Percentiles rank a stretch among this genome's conserved stretches.
phyloP scores from a whole-genome alignment of 2,888 invertebrate genomes.

The Aelia acuminata region DNA sequence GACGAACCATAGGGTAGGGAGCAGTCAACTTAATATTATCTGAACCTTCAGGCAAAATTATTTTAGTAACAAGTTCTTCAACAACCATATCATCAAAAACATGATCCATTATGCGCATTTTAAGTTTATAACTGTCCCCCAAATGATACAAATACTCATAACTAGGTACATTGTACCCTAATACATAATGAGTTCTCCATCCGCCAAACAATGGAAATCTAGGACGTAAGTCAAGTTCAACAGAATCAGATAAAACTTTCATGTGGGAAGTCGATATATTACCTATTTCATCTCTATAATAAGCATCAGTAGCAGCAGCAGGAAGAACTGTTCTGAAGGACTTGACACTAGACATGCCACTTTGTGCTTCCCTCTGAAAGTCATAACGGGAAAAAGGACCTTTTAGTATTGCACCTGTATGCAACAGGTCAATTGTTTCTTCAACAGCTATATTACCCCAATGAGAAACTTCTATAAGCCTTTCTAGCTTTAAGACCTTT shows the following conservation, averaged over 20 bases:
- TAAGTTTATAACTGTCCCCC: slow-evolving; percentile 73
- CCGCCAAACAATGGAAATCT: slow-evolving; percentile 98
- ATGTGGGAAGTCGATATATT: slow-evolving; percentile 99
- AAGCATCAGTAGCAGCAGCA: slow-evolving; percentile 93
- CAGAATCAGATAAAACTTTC: slow-evolving; percentile 88
- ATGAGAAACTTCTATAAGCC: slow-evolving; percentile 95
- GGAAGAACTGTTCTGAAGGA: slow-evolving; percentile 83
- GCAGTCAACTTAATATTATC: slow-evolving; percentile 84
- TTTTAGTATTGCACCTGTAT: slow-evolving; percentile 93
- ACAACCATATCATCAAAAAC: slow-evolving; percentile 97
- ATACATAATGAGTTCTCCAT: slow-evolving; percentile 96
- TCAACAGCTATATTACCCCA: slow-evolving; percentile 99
- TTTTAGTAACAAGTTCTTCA: slow-evolving; percentile 87
- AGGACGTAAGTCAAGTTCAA: slow-evolving; percentile 95
- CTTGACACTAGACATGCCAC: slow-evolving; percentile 90
- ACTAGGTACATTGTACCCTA: slow-evolving; percentile 98
- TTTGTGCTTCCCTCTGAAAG: slow-evolving; percentile 93
- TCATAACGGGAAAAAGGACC: slow-evolving; percentile 98
- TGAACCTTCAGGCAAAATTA: slow-evolving; percentile 95
- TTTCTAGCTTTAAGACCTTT: slow-evolving; percentile 88
- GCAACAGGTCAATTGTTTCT: slow-evolving; percentile 91
- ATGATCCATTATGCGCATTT: slow-evolving; percentile 96
- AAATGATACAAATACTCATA: slow-evolving; percentile 93
- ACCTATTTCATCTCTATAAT: slow-evolving; percentile 98
- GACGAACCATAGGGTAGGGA: slow-evolving; percentile 84